phyloP scores from a whole-genome alignment of 1,140 invertebrate species.

The Diorhabda carinulata region DNA sequence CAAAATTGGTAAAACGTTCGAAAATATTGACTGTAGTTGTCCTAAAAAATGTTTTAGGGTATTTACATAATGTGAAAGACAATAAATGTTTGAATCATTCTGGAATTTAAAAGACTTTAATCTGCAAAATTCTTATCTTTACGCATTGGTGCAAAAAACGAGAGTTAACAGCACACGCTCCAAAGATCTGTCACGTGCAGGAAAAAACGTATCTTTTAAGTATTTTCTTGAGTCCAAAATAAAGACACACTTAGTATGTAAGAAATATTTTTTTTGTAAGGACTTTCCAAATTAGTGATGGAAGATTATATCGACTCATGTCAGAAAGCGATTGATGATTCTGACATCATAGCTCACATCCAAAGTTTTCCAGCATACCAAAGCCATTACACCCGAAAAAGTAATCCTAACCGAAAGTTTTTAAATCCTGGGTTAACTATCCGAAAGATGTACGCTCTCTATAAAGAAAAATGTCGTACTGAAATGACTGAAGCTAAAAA shows the following conservation, averaged over 20 bases:
- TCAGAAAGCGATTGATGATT: conserved; percentile 6
- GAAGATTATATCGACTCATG: conserved; percentile 11
- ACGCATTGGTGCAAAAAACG: not conserved
- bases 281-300: not conserved
- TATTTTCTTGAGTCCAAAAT: not conserved
- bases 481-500: conserved; percentile 5
- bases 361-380: not conserved
- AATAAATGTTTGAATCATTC: not conserved
- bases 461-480: conserved; percentile 10
- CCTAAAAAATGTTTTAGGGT: no score
- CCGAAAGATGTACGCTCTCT: conserved; percentile 19
- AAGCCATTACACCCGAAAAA: not conserved
- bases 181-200: not conserved
- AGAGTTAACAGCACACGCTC: conserved; percentile 1
- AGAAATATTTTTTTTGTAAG: conserved; percentile 21
- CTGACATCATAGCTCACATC: not conserved
- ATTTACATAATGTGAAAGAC: not conserved
- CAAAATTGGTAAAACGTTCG: no score
- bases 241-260: conserved; percentile 15
- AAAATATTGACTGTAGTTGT: no score
- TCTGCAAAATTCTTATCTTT: not conserved
- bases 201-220: not conserved
- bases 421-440: conserved; percentile 5
- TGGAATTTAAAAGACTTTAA: not conserved
- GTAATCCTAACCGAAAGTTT: not conserved